A percentile compares a stretch with the other conserved stretches of the same genome.
These are phyloP conservation scores for Lamproptera curius DNA, from an alignment of 2,888 invertebrate genomes.

Conservation along the genomic window DNA sequence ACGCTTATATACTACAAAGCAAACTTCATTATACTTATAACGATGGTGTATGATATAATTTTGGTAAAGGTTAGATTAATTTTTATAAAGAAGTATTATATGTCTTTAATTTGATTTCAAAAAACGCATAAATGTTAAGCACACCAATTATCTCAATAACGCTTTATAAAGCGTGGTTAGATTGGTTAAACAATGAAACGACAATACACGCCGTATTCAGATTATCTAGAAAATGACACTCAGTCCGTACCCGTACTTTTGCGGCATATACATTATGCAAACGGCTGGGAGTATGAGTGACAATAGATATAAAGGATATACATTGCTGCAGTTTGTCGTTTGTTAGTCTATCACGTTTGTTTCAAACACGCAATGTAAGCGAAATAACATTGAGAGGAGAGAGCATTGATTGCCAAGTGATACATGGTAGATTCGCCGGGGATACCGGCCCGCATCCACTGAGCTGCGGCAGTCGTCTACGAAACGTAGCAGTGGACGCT, in stretches of 20 bases:
- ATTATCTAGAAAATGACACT: conserved; percentile 36
- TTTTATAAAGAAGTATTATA: no score
- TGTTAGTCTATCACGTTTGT: conserved; percentile 8
- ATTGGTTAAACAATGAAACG: conserved; percentile 25
- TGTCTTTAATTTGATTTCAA: no score
- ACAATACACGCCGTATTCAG: conserved; percentile 37
- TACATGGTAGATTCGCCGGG: conserved; percentile 43
- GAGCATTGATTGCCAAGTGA: conserved; percentile 37
- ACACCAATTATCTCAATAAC: no score
- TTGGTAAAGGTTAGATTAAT: no score
- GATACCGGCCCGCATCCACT: conserved; percentile 50
- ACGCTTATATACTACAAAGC: no score
- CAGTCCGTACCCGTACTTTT: conserved; percentile 27
- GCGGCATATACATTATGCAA: conserved; percentile 10
- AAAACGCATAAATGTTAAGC: no score
- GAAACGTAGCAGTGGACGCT: conserved; percentile 55
- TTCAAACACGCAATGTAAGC: conserved; percentile 34
- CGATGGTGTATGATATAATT: no score
- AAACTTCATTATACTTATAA: no score
- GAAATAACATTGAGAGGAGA: conserved; percentile 33
- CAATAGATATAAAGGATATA: conserved; percentile 5
- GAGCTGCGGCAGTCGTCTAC: conserved; percentile 64
- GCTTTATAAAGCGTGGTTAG: no score
- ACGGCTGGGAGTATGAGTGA: not conserved
- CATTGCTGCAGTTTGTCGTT: conserved; percentile 21